Evolutionary conservation across 1,140 invertebrate species (phyloP).

Genomic region (Phortica variegata): DNA sequence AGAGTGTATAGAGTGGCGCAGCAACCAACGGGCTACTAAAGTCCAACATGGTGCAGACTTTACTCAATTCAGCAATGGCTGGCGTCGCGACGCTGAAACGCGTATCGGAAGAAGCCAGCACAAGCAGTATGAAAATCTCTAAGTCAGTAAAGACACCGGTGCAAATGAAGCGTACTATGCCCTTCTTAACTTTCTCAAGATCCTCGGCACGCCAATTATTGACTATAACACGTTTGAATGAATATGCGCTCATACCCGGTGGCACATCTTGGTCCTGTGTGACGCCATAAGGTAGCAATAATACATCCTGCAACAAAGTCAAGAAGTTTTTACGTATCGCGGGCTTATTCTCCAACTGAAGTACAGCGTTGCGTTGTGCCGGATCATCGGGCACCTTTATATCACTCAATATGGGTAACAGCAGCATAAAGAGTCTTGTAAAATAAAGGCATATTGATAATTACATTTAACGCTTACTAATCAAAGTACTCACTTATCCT

Average conservation of each 20-base stretch:
- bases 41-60: constrained; percentile 67
- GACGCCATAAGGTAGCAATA: constrained; percentile 72
- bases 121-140: constrained; percentile 75
- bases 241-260: constrained; percentile 75
- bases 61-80: constrained; percentile 48
- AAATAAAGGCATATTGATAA: constrained; percentile 30
- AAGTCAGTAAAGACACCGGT: constrained; percentile 73
- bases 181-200: constrained; percentile 78
- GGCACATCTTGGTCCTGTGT: constrained; percentile 61
- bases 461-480: constrained; percentile 6
- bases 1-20: constrained; percentile 74
- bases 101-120: constrained; percentile 84
- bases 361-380: constrained; percentile 63
- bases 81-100: constrained; percentile 60
- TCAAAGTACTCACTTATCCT: constrained; percentile 71
- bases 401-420: constrained; percentile 77
- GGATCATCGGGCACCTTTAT: constrained; percentile 68
- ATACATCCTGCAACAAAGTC: constrained; percentile 77
- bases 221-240: constrained; percentile 77
- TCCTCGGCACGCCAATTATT: constrained; percentile 76
- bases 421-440: constrained; percentile 73
- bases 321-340: constrained; percentile 64
- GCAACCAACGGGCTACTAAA: constrained; percentile 71
- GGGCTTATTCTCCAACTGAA: constrained; percentile 61
- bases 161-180: constrained; percentile 79